phyloP scores from a whole-genome alignment of 2,797 vertebrate genomes.

The Tinamus major region DNA sequence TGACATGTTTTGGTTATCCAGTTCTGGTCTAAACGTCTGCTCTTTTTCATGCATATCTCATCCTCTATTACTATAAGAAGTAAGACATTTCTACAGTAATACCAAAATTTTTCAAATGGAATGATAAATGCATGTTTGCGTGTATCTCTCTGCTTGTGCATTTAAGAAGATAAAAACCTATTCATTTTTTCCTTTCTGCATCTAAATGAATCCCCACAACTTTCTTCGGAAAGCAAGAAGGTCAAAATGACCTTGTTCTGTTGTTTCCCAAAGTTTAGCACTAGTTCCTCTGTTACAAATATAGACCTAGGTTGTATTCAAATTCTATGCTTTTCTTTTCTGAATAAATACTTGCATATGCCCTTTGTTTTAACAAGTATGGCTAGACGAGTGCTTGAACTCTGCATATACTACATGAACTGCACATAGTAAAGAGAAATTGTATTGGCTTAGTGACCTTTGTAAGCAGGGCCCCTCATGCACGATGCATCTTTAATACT shows the following conservation, averaged over 20 bases:
- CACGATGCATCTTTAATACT: background rate
- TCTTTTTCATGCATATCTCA: background rate
- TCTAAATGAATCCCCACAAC: background rate
- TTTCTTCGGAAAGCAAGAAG: background rate
- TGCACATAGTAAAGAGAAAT: background rate
- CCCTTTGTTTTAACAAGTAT: background rate
- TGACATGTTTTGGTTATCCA: background rate
- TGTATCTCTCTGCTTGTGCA: background rate
- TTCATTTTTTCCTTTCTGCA: background rate
- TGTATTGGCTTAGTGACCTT: background rate
- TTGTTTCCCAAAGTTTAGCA: background rate
- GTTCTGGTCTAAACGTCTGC: background rate
- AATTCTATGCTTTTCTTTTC: background rate
- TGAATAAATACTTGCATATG: background rate
- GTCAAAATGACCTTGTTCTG: background rate
- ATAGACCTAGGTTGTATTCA: background rate
- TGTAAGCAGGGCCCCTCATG: background rate
- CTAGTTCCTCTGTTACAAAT: background rate
- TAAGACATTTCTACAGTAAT: background rate
- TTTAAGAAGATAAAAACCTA: background rate
- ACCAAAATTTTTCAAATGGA: background rate
- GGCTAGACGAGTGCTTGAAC: background rate
- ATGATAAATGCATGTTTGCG: background rate
- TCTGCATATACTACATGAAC: background rate
- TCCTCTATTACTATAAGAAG: background rate